A percentile compares a stretch with the other conserved stretches of the same genome.
Evolutionary conservation across 2,888 invertebrate species (phyloP).

Genomic region (Poecilus cupreus): DNA sequence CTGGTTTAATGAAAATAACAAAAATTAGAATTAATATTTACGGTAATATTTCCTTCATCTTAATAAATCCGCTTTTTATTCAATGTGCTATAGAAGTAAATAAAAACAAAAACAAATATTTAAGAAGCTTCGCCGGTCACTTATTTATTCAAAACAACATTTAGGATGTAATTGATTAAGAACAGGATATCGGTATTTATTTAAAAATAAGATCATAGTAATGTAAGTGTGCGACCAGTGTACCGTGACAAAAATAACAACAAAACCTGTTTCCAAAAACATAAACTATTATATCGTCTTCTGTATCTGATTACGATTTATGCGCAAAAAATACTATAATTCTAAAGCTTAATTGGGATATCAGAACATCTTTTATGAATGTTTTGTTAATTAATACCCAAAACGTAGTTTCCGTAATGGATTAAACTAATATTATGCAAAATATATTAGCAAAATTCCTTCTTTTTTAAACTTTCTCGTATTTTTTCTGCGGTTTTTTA

Average conservation of each 20-base stretch:
- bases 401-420: conserved; percentile 18
- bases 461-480: not conserved
- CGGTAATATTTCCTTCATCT: not conserved
- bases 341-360: conserved; percentile 24
- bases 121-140: not conserved
- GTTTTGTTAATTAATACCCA: not conserved
- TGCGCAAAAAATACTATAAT: conserved; percentile 5
- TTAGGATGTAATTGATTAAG: conserved; percentile 30
- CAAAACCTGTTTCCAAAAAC: not conserved
- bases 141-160: conserved; percentile 24
- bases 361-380: conserved; percentile 9
- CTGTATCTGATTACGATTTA: not conserved
- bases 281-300: not conserved
- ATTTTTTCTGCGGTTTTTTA: too few relatives aligned
- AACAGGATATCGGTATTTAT: conserved; percentile 32
- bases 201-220: not conserved
- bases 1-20: not conserved
- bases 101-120: conserved; percentile 8
- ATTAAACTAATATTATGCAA: not conserved
- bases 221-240: conserved; percentile 19
- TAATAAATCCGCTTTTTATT: not conserved
- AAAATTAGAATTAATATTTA: not conserved
- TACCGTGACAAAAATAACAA: not conserved
- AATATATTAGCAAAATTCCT: not conserved
- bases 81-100: not conserved